Evolutionary conservation across 2,888 invertebrate genomes (phyloP), one percentile per base, ranked within the genome.

Genomic region (Leptothorax acervorum): DNA sequence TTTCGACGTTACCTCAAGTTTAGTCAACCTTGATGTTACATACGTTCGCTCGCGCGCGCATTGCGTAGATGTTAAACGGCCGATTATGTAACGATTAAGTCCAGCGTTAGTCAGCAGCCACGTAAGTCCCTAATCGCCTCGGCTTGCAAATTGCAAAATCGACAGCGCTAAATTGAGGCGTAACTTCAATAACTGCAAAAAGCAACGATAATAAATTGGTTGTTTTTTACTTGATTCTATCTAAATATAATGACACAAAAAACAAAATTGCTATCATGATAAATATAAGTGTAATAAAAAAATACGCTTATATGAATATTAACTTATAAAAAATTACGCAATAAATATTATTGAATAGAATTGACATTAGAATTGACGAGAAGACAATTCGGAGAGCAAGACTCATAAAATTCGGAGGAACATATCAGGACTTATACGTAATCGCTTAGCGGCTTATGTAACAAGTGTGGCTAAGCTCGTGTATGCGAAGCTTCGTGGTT

Each of bases 361-460:
- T 2, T 23, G n/a, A 63, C 39, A 4, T 63, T 63, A 12, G 15
- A 48, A 12, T 66, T n/a, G 18, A 55, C 8, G 3, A 70, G 3
- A 35, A 39, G 53, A 68, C 11, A 15, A 78, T 78, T 45, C 42
- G 15, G 28, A 42, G 23, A 57, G 28, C 45, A 74, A 57, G 42
- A 51, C 23, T 68, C 28, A 39, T 70, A 74, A 89, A 89, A 88
- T 86, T 88, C 84, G 82, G 84, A 79, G 84, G 75, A 86, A 83
- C 86, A 88, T 82, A 89, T 87, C 86, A 87, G 84, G 79, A 86
- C 85, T 87, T 66, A 78, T 83, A 89, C 90, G 89, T 90, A 90
- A 89, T 88, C 85, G 71, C 82, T 79, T 74, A 78, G 66, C 35
- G 73, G 51, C 71, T 89, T 88, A 87, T 85, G 74, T 89, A 90